These are phyloP conservation scores for Brotula barbata DNA, from an alignment of 2,797 vertebrate genomes.

Conservation along the genomic window DNA sequence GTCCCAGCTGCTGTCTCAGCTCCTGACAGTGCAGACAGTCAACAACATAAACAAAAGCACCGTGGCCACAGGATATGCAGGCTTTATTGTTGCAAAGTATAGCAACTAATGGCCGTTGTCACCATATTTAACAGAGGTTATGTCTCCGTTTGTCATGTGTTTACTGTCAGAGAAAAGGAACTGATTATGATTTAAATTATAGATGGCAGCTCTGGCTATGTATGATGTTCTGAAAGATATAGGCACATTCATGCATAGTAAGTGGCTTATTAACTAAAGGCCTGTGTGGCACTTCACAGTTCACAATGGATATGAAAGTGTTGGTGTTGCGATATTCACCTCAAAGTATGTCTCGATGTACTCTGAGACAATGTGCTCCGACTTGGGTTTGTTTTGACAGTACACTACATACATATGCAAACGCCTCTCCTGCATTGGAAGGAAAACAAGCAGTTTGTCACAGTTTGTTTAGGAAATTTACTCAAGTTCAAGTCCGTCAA, in stretches of 20 bases:
- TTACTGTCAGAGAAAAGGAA: constrained; percentile 25
- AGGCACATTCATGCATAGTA: constrained; percentile 17
- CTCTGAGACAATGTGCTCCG: constrained; percentile 98
- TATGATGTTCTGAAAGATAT: constrained; percentile 34
- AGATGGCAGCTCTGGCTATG: constrained; percentile 25
- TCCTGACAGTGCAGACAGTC: constrained; percentile 78
- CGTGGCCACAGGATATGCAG: constrained; percentile 12
- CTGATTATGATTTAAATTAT: constrained; percentile 36
- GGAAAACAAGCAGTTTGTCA: constrained; percentile 21
- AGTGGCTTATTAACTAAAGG: constrained; percentile 13
- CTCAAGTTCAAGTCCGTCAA: no score
- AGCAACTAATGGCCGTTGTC: constrained; percentile 8
- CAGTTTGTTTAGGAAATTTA: no score
- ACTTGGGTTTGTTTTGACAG: constrained; percentile 99
- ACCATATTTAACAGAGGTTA: constrained; percentile 18
- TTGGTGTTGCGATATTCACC: constrained; percentile 79
- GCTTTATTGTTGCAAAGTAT: constrained; percentile 3
- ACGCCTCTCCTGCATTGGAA: constrained; percentile 87
- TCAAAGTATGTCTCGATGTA: constrained; percentile 99
- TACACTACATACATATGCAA: constrained; percentile 99
- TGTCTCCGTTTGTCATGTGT: constrained; percentile 17
- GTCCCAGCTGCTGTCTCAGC: constrained; percentile 93
- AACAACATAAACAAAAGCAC: constrained; percentile 33
- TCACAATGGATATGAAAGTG: not conserved
- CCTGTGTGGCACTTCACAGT: not conserved